A percentile compares a stretch with the other conserved stretches of the same genome.
Evolutionary conservation across 1,140 invertebrate genomes (phyloP).

Genomic region (Macrosteles quadrilineatus): DNA sequence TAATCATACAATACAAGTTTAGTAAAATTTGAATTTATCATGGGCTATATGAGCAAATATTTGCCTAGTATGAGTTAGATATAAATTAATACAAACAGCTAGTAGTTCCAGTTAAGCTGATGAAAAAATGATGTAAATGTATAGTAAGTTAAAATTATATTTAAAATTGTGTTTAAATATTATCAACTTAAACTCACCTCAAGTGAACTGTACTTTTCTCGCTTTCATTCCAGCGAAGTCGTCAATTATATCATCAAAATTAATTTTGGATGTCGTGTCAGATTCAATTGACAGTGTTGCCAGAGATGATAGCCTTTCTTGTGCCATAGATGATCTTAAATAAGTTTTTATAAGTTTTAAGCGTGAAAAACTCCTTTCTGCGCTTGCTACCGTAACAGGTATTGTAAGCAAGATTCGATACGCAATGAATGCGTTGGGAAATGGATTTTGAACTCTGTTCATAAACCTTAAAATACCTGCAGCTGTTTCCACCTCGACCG

Average conservation of each 20-base stretch:
- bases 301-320: conserved; percentile 19
- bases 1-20: neutral
- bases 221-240: conserved; percentile 16
- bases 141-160: neutral
- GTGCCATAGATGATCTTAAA: conserved; percentile 10
- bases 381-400: conserved; percentile 4
- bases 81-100: conserved; percentile 1
- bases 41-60: no score
- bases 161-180: neutral
- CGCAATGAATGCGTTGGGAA: conserved; percentile 2
- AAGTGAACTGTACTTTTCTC: conserved; percentile 6
- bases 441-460: conserved; percentile 15
- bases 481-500: neutral
- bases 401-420: neutral
- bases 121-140: neutral
- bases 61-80: neutral
- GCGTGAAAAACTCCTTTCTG: neutral
- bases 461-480: neutral
- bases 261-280: neutral
- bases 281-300: conserved; percentile 9
- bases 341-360: conserved; percentile 5
- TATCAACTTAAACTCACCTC: neutral
- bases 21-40: conserved; percentile 4
- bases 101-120: neutral
- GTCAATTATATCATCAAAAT: neutral